Base-by-base conservation (phyloP, 2,888 invertebrate species). In the Eupithecia subfuscata region DNA sequence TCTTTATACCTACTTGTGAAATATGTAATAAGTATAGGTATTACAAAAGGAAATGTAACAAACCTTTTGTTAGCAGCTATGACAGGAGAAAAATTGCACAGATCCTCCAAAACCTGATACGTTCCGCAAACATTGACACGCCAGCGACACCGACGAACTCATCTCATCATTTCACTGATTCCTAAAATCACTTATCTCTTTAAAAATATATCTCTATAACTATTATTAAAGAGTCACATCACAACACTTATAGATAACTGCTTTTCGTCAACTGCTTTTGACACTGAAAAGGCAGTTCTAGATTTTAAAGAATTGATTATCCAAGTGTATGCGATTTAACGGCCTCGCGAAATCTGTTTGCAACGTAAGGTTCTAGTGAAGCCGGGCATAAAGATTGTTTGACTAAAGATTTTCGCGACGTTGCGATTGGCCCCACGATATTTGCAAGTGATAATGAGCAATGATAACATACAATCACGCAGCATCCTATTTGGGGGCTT, bases 361-460 rank as follows among this genome's bases (percentile, higher is more conserved):
- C 75, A 56, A 71, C 71, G 65, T 78, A 71, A 34, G 64, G 70
- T 48, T 72, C 74, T 71, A 71, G 52, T 71, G 75, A 71, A 78
- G 75, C 81, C 78, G 81, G 71, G 68, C 34, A 0, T 34, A 18
- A 34, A 64, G 34, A 64, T 67, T 86, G 79, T 86, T 86, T 85
- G 82, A 63, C 45, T 77, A 80, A 81, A 86, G 84, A 84, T 87
- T 86, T 85, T 82, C 83, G 78, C 83, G 74, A 71, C 76, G 78
- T 78, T 81, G 82, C 81, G 82, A 87, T 87, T 85, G 85, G 86
- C 78, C 76, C 73, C 73, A 74, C 74, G 80, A 75, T 90, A 86
- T 90, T 89, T 88, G 84, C 86, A 82, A 82, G 86, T 88, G 90
- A 88, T 90, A 89, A 90, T 83, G 83, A 75, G 67, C 75, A 81